Evolutionary conservation across 1,140 invertebrate genomes (phyloP).

Genomic region (Dendroctonus ponderosae): DNA sequence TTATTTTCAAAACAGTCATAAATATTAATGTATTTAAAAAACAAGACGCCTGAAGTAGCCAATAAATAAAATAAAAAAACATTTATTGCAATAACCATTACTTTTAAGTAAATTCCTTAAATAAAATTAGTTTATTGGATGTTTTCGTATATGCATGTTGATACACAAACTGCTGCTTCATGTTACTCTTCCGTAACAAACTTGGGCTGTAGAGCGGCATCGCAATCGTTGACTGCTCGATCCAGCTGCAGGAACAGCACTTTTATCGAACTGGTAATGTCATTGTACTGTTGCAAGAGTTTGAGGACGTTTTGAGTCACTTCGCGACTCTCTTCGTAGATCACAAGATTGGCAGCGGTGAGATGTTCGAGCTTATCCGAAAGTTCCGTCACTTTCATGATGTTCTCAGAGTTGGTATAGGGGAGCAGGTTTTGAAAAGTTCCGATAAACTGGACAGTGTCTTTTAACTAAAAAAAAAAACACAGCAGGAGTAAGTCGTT

Average conservation of each 20-base stretch:
- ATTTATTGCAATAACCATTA: no score
- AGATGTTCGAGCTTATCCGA: conserved; percentile 43
- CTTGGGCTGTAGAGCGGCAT: conserved; percentile 40
- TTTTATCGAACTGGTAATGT: conserved; percentile 45
- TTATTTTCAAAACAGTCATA: no score
- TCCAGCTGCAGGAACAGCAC: conserved; percentile 47
- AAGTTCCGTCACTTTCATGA: conserved; percentile 41
- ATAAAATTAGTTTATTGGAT: conserved; percentile 5
- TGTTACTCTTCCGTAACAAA: conserved; percentile 35
- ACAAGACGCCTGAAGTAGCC: no score
- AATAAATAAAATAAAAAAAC: no score
- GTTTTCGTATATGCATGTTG: neutral
- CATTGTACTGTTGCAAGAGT: conserved; percentile 46
- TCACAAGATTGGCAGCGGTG: conserved; percentile 37
- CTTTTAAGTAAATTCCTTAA: neutral
- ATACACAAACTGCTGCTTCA: neutral
- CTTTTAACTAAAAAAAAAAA: conserved; percentile 38
- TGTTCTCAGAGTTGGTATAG: conserved; percentile 42
- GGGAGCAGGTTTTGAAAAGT: conserved; percentile 42
- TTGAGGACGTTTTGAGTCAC: conserved; percentile 44
- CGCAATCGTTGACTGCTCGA: conserved; percentile 42
- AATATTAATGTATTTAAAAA: no score
- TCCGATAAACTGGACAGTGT: conserved; percentile 39
- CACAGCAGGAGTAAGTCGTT: neutral
- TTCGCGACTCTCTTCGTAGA: conserved; percentile 41